A percentile compares a stretch with the other conserved stretches of the same genome.
These are phyloP conservation scores for Etheostoma cragini DNA, from an alignment of 2,113 vertebrate genomes.

Conservation along the genomic window DNA sequence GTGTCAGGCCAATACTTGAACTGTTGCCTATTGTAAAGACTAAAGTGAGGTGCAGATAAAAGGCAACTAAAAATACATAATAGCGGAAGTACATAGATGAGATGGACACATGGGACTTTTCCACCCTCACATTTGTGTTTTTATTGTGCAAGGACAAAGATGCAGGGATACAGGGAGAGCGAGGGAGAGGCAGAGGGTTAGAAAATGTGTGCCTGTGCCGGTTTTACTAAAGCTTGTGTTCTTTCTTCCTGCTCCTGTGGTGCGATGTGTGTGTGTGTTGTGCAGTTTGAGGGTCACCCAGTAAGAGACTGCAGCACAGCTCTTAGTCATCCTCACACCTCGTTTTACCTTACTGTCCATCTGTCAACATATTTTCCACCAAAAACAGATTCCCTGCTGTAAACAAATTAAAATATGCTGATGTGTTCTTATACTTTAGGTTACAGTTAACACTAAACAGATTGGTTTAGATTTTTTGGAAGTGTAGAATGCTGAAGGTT, in stretches of 20 bases:
- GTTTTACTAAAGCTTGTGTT: constrained; percentile 69
- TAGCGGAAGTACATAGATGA: constrained; percentile 12
- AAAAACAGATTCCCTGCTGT: constrained; percentile 52
- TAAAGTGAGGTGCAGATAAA: constrained; percentile 24
- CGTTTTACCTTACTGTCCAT: constrained; percentile 73
- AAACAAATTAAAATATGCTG: constrained; percentile 58
- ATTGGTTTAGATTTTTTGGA: neutral
- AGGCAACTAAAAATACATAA: constrained; percentile 22
- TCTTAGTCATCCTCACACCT: constrained; percentile 79
- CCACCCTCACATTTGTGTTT: constrained; percentile 60
- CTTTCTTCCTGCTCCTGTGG: constrained; percentile 70
- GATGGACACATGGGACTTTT: constrained; percentile 68
- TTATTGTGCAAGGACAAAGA: constrained; percentile 80
- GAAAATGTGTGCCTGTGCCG: constrained; percentile 59
- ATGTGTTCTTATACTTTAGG: constrained; percentile 25
- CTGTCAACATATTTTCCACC: constrained; percentile 69
- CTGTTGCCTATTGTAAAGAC: neutral
- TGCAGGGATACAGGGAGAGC: constrained; percentile 48
- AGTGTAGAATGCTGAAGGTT: neutral
- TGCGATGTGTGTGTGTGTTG: constrained; percentile 26
- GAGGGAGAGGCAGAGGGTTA: constrained; percentile 56
- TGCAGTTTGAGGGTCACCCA: constrained; percentile 70
- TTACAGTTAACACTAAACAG: constrained; percentile 37
- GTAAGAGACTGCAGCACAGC: constrained; percentile 64
- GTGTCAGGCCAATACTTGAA: neutral